Evolutionary conservation across 1,140 invertebrate species (phyloP).

Genomic region (Scaptomyza hsui): DNA sequence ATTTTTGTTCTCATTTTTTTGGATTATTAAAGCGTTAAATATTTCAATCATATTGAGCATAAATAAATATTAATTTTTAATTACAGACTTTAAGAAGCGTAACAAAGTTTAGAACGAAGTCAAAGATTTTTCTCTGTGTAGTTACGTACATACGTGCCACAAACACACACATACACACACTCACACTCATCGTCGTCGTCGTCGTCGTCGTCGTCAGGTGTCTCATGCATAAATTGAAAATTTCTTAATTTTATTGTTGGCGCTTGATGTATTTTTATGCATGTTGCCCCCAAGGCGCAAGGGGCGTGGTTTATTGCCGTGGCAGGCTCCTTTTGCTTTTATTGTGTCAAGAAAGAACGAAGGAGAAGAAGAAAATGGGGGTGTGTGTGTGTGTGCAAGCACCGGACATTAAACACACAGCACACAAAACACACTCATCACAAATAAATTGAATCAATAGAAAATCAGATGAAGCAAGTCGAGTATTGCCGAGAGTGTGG

Average conservation of each 20-base stretch:
- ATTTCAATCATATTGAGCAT: too few relatives aligned
- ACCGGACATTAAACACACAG: constrained; percentile 45
- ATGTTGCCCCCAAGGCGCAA: neutral
- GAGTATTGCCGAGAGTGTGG: constrained; percentile 12
- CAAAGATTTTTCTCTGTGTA: constrained; percentile 2
- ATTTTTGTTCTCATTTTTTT: too few relatives aligned
- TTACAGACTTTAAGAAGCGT: too few relatives aligned
- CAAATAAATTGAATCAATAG: constrained; percentile 67
- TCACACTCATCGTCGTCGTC: constrained; percentile 12
- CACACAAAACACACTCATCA: constrained; percentile 39
- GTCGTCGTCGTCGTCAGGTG: constrained; percentile 56
- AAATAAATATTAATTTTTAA: too few relatives aligned
- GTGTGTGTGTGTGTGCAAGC: constrained; percentile 15
- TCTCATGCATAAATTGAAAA: constrained; percentile 77
- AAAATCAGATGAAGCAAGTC: constrained; percentile 47
- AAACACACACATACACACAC: constrained; percentile 33
- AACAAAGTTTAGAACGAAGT: too few relatives aligned
- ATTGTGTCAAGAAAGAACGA: constrained; percentile 5
- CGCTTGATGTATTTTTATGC: constrained; percentile 45
- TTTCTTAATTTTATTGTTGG: constrained; percentile 80
- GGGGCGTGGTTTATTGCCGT: constrained; percentile 52
- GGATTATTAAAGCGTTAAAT: too few relatives aligned
- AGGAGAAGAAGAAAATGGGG: constrained; percentile 21
- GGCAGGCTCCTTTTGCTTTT: constrained; percentile 33
- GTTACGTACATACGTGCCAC: constrained; percentile 14